Evolutionary conservation across 2,113 vertebrate species (phyloP).

Genomic region (Pseudonaja textilis): DNA sequence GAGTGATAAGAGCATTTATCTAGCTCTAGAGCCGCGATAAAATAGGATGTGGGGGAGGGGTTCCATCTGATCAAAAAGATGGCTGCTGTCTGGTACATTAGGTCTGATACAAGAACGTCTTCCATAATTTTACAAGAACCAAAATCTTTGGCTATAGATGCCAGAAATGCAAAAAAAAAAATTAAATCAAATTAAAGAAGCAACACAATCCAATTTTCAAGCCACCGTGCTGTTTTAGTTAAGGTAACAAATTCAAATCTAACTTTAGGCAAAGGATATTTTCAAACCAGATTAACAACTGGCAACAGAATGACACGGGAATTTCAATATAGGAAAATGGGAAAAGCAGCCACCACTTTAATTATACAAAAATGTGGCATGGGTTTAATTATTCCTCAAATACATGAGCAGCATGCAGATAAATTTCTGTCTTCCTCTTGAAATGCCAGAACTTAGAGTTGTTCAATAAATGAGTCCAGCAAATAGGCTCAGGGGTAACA

Average conservation of each 20-base stretch:
- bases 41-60: neutral
- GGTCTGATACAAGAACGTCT: neutral
- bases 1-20: neutral
- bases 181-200: neutral
- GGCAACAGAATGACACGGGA: neutral
- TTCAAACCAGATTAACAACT: neutral
- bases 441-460: neutral
- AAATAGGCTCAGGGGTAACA: neutral
- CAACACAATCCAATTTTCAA: neutral
- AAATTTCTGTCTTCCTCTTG: neutral
- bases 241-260: neutral
- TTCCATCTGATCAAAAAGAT: neutral
- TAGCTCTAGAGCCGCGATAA: accelerated
- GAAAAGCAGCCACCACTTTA: neutral
- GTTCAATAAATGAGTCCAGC: neutral
- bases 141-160: neutral
- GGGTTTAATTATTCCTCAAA: neutral
- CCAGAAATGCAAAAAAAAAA: neutral
- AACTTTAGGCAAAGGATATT: neutral
- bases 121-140: neutral
- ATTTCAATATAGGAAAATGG: neutral
- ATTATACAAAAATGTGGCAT: neutral
- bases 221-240: neutral
- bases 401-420: neutral
- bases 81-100: neutral